phyloP scores from a whole-genome alignment of 2,113 vertebrate genomes.

The Dicerorhinus sumatrensis region DNA sequence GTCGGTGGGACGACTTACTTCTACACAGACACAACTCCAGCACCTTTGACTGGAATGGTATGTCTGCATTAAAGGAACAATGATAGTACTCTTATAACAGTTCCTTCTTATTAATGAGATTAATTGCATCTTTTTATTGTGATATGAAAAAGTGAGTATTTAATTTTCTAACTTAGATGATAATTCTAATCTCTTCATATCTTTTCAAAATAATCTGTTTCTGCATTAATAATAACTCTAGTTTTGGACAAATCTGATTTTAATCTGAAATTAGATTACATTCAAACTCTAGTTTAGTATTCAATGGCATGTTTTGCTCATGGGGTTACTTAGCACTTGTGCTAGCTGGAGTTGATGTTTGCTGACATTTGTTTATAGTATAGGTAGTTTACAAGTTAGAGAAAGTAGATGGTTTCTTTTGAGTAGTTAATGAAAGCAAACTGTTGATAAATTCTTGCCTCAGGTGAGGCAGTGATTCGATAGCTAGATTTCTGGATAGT shows the following conservation, averaged over 20 bases:
- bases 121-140: background rate
- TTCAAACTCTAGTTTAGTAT: background rate
- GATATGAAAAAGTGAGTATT: background rate
- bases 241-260: background rate
- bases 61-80: conserved; percentile 50
- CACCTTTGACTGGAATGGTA: conserved; percentile 98
- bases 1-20: conserved; percentile 99
- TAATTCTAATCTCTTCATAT: background rate
- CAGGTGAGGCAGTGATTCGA: background rate
- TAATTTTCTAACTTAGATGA: background rate
- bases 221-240: background rate
- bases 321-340: background rate
- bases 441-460: background rate
- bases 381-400: background rate
- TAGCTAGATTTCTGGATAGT: background rate
- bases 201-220: background rate
- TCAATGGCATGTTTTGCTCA: background rate
- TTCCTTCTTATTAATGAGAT: background rate
- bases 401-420: background rate
- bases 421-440: conserved; percentile 14
- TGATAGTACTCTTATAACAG: background rate
- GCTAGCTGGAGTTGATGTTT: background rate
- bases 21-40: conserved; percentile 98
- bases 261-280: conserved; percentile 24
- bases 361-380: background rate